These are phyloP conservation scores for Sinotaia quadrata DNA, from an alignment of 2,888 invertebrate species.

Conservation along the genomic window DNA sequence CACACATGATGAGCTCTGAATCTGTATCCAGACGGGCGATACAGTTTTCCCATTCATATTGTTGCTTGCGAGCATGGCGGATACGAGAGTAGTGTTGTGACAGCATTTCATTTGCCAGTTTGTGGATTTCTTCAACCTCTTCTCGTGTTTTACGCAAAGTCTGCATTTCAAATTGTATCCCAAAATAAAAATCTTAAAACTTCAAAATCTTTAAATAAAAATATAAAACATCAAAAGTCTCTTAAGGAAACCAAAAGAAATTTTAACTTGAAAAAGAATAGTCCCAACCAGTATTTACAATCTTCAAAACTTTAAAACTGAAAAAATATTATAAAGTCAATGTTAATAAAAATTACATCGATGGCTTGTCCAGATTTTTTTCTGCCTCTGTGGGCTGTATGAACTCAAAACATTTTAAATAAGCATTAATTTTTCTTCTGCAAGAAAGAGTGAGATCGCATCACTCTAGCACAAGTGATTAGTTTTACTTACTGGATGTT, in stretches of 20 bases:
- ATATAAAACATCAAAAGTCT: no score
- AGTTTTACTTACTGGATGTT: slow-evolving; percentile 57
- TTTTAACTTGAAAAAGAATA: no score
- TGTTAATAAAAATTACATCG: neutral
- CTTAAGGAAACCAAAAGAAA: no score
- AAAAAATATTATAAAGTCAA: no score
- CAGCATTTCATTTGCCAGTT: slow-evolving; percentile 58
- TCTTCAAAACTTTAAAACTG: no score
- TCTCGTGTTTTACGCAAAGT: slow-evolving; percentile 43
- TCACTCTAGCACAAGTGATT: no score
- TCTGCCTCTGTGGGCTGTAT: no score
- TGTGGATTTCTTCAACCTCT: slow-evolving; percentile 60
- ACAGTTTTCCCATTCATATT: slow-evolving; percentile 65
- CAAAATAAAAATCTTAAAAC: no score
- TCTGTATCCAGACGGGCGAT: slow-evolving; percentile 68
- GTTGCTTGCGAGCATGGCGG: slow-evolving; percentile 51
- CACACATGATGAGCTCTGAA: slow-evolving; percentile 63
- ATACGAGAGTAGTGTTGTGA: slow-evolving; percentile 53
- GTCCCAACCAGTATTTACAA: no score
- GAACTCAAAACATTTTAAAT: neutral
- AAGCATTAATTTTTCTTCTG: neutral
- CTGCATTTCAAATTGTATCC: no score
- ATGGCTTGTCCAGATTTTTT: neutral
- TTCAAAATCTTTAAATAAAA: no score
- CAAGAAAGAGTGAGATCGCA: slow-evolving; percentile 10